Evolutionary conservation across 2,113 vertebrate species (phyloP).

Genomic region (Dasyprocta punctata): DNA sequence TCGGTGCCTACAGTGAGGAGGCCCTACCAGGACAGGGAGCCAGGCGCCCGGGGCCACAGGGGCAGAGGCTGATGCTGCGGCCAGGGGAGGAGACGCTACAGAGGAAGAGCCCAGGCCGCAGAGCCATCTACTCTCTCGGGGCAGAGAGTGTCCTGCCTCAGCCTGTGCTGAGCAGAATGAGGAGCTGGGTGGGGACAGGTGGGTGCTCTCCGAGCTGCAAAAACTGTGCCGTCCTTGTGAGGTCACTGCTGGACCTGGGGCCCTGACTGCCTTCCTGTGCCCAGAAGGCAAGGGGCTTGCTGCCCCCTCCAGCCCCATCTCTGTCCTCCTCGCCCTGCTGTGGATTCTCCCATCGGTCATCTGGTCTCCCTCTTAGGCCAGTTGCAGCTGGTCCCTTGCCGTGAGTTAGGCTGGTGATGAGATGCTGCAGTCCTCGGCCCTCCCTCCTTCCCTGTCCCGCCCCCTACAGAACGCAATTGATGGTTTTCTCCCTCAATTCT

Average conservation of each 20-base stretch:
- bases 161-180: slow-evolving; percentile 90
- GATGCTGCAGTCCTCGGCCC: slow-evolving; percentile 70
- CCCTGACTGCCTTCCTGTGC: slow-evolving; percentile 74
- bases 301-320: slow-evolving; percentile 70
- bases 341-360: slow-evolving; percentile 78
- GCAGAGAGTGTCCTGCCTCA: slow-evolving; percentile 68
- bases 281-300: slow-evolving; percentile 73
- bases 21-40: slow-evolving; percentile 74
- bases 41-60: slow-evolving; percentile 72
- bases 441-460: slow-evolving; percentile 63
- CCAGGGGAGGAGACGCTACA: slow-evolving; percentile 68
- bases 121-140: slow-evolving; percentile 89
- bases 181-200: slow-evolving; percentile 86
- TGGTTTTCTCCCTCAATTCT: slow-evolving; percentile 73
- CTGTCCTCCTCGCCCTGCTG: slow-evolving; percentile 59
- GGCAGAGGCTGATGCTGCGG: slow-evolving; percentile 79
- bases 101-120: slow-evolving; percentile 85
- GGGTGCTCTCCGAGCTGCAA: slow-evolving; percentile 83
- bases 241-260: slow-evolving; percentile 76
- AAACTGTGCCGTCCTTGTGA: slow-evolving; percentile 77
- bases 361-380: slow-evolving; percentile 66
- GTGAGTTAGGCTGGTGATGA: slow-evolving; percentile 79
- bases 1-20: slow-evolving; percentile 82
- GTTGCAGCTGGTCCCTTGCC: slow-evolving; percentile 72
- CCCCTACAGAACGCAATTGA: slow-evolving; percentile 67